Percentiles rank a stretch among this genome's conserved stretches.
These are phyloP conservation scores for Odontophorus gujanensis DNA, from an alignment of 2,113 vertebrate genomes.

Conservation along the genomic window DNA sequence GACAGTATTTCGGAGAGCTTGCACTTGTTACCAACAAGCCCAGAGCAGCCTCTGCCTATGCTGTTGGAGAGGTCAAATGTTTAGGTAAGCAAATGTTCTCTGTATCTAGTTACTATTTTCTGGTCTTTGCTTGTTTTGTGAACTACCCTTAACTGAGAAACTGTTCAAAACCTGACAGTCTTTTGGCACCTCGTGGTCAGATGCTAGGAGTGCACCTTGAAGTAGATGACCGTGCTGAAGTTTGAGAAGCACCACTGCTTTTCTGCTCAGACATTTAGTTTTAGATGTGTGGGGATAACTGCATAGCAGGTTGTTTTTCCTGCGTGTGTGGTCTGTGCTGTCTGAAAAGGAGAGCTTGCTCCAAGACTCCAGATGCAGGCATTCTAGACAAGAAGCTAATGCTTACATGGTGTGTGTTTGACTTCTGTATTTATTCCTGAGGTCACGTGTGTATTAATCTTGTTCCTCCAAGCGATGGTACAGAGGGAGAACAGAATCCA, in stretches of 20 bases:
- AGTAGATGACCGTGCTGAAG: background rate
- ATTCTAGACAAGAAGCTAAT: background rate
- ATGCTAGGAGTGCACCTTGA: background rate
- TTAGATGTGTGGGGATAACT: background rate
- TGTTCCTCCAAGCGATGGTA: background rate
- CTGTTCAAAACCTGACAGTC: background rate
- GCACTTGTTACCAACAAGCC: conserved; percentile 99
- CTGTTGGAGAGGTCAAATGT: conserved; percentile 92
- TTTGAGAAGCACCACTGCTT: background rate
- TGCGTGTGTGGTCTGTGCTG: background rate
- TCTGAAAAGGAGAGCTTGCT: background rate
- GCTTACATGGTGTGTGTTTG: background rate
- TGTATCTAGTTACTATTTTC: background rate
- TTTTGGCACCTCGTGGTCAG: background rate
- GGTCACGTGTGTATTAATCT: background rate
- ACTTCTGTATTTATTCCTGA: background rate
- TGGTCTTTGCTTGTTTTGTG: background rate
- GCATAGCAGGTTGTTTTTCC: background rate
- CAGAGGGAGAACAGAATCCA: background rate
- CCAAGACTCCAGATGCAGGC: background rate
- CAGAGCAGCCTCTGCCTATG: conserved; percentile 95
- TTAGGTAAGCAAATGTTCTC: conserved; percentile 84
- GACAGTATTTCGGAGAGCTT: conserved; percentile 98
- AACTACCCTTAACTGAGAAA: background rate
- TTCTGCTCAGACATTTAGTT: background rate